Percentiles rank a stretch among this genome's conserved stretches.
Evolutionary conservation across 2,888 invertebrate species (phyloP).

Genomic region (Geophilus truncorum): DNA sequence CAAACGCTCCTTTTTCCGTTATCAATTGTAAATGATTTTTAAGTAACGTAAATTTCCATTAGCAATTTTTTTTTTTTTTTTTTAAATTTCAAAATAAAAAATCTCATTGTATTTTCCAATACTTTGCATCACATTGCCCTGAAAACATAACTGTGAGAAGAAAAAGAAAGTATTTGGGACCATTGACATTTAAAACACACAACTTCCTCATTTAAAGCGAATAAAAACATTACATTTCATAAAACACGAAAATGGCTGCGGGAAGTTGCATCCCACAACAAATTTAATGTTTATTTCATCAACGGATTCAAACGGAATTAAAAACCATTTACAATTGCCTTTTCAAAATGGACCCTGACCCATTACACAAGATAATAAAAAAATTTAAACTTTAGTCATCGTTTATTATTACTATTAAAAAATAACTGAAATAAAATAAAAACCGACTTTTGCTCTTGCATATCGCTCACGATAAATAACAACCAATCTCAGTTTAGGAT

Average conservation of each 20-base stretch:
- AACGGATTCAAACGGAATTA: not conserved
- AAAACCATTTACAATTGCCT: not conserved
- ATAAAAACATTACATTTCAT: not conserved
- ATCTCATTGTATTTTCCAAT: not conserved
- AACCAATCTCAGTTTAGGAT: too few species aligned
- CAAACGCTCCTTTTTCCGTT: not conserved
- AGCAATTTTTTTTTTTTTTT: too few species aligned
- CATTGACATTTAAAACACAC: not conserved
- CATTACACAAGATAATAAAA: not conserved
- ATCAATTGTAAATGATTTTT: not conserved
- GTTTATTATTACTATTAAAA: too few species aligned
- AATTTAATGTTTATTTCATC: not conserved
- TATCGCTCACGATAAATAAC: too few species aligned
- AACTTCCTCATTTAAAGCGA: not conserved
- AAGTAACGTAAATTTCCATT: not conserved
- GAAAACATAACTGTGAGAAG: not conserved
- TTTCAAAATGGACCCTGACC: not conserved
- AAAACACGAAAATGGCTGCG: not conserved
- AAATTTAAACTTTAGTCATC: too few species aligned
- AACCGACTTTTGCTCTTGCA: too few species aligned
- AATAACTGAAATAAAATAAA: too few species aligned
- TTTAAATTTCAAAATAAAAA: not conserved
- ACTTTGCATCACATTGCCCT: not conserved
- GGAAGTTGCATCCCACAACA: not conserved
- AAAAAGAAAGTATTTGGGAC: not conserved